Evolutionary conservation across 2,113 vertebrate genomes (phyloP).

Genomic region (Pygoscelis antarcticus): DNA sequence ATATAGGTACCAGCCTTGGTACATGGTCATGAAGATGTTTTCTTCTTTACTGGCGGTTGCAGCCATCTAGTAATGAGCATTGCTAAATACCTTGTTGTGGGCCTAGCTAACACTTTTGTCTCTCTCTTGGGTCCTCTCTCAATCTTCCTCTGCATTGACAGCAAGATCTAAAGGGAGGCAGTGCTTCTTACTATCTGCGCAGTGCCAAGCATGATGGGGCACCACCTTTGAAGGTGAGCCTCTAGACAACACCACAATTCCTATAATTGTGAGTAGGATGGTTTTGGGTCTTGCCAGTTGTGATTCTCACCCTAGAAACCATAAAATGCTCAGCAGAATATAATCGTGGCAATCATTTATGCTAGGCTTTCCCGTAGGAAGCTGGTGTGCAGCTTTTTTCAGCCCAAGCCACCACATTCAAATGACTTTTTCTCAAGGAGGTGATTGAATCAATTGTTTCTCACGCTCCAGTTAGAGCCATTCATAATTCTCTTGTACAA

Average conservation of each 20-base stretch:
- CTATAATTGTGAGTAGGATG: background rate
- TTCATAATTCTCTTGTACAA: background rate
- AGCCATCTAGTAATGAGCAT: background rate
- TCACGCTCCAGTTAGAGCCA: background rate
- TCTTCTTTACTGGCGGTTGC: background rate
- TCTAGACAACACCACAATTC: background rate
- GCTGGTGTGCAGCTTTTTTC: background rate
- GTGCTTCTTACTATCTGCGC: background rate
- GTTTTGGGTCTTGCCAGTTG: background rate
- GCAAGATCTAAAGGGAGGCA: background rate
- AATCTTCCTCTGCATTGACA: background rate
- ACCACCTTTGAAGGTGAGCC: background rate
- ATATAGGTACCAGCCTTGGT: background rate
- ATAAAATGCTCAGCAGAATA: background rate
- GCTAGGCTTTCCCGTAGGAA: background rate
- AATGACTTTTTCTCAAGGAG: background rate
- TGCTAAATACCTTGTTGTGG: background rate
- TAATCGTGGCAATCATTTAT: background rate
- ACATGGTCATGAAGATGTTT: background rate
- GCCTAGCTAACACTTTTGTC: background rate
- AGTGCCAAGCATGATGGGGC: background rate
- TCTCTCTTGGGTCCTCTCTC: background rate
- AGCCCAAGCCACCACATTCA: background rate
- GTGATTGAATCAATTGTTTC: conserved; percentile 15
- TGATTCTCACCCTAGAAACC: background rate